Conservation (phyloP, 2,797 vertebrate species). For the Eupleurogrammus muticus region DNA sequence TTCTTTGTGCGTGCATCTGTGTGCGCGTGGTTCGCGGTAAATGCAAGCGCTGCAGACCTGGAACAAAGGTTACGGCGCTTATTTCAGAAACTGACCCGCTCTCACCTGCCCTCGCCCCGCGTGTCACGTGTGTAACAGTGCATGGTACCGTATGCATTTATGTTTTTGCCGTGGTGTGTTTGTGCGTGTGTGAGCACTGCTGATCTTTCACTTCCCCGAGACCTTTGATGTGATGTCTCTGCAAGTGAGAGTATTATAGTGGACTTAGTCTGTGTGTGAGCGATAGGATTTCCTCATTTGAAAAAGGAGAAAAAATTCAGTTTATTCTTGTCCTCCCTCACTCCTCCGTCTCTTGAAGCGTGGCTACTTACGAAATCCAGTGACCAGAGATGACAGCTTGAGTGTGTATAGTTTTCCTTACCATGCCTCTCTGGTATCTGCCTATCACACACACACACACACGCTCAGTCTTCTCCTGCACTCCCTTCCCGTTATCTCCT, state of each 20-base stretch:
- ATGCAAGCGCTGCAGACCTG: slow-evolving; percentile 63
- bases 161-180: too few relatives aligned
- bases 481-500: slow-evolving; percentile 34
- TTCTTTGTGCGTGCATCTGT: too few relatives aligned
- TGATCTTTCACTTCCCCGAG: slow-evolving; percentile 39
- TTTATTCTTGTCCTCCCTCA: slow-evolving; percentile 7
- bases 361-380: slow-evolving; percentile 55
- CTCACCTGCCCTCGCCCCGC: slow-evolving; percentile 26
- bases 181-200: slow-evolving; percentile 28
- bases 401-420: slow-evolving; percentile 60
- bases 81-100: slow-evolving; percentile 53
- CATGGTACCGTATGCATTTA: too few relatives aligned
- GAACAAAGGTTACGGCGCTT: slow-evolving; percentile 56
- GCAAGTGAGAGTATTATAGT: slow-evolving; percentile 31
- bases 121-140: slow-evolving; percentile 16
- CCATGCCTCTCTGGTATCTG: slow-evolving; percentile 56
- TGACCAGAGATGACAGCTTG: slow-evolving; percentile 65
- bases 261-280: slow-evolving; percentile 58
- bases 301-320: slow-evolving; percentile 24
- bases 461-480: slow-evolving; percentile 17
- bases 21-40: too few relatives aligned
- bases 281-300: slow-evolving; percentile 66
- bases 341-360: slow-evolving; percentile 19
- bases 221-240: slow-evolving; percentile 56
- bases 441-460: slow-evolving; percentile 27